These are phyloP conservation scores for Lapara coniferarum DNA, from an alignment of 2,888 invertebrate species.

Conservation along the genomic window DNA sequence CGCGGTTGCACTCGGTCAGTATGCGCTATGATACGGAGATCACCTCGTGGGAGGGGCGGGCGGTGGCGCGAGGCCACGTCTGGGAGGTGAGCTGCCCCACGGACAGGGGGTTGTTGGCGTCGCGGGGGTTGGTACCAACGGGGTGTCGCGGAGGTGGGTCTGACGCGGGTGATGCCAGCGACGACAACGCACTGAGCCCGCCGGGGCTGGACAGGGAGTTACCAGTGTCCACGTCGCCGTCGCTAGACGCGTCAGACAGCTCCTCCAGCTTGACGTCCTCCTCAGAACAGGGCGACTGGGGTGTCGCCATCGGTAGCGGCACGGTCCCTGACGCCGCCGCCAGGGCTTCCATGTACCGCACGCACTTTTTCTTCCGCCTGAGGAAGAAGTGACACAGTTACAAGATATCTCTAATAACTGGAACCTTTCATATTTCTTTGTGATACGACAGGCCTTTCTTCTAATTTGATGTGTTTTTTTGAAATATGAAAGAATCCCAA, in stretches of 20 bases:
- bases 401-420: neutral
- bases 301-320: slow-evolving; percentile 89
- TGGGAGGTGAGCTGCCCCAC: slow-evolving; percentile 95
- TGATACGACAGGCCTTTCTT: neutral
- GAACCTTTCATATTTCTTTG: neutral
- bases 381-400: slow-evolving; percentile 48
- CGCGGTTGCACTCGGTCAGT: slow-evolving; percentile 15
- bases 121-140: slow-evolving; percentile 95
- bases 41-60: slow-evolving; percentile 72
- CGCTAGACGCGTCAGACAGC: slow-evolving; percentile 86
- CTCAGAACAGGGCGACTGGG: slow-evolving; percentile 92
- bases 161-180: slow-evolving; percentile 90
- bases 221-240: slow-evolving; percentile 80
- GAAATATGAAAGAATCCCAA: slow-evolving; percentile 13
- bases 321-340: slow-evolving; percentile 87
- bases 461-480: neutral
- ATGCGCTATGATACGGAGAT: slow-evolving; percentile 79
- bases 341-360: slow-evolving; percentile 96
- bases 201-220: slow-evolving; percentile 80
- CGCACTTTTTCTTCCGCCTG: slow-evolving; percentile 99
- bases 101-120: slow-evolving; percentile 95
- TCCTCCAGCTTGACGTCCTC: slow-evolving; percentile 88
- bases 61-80: slow-evolving; percentile 72
- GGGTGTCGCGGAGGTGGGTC: slow-evolving; percentile 89
- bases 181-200: slow-evolving; percentile 76